Base-by-base conservation (phyloP, 2,888 invertebrate species). In the Ochropleura plecta region DNA sequence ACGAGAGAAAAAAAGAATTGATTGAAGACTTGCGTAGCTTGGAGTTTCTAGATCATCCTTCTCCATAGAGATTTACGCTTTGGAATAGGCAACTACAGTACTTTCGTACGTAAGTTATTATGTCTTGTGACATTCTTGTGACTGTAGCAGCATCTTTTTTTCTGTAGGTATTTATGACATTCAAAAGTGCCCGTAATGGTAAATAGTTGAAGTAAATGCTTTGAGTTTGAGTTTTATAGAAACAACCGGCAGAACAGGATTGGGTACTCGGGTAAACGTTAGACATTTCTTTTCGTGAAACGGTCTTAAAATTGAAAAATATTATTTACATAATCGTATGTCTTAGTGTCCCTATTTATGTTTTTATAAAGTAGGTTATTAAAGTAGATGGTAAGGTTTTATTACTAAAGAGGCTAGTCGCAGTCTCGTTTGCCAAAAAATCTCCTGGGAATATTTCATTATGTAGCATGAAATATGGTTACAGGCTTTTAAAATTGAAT, bases 331-430 rank as follows among this genome's bases (percentile, higher is more conserved):
- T 78, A 78, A 74, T 59, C 44, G 10, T 60, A 69, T 73, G 79
- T 57, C 49, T 73, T 64, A 69, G 68, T 70, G 42, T 16, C 66
- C 60, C 53, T 71, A 48, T 75, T 79, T 60, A 69, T 48, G 59
- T 79, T 78, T 72, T 78, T 82, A 64, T 69, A 68, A 82, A 79
- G 49, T 65, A 68, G 66, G 72, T 73, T 73, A 73, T 65, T 62
- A 68, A 69, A 72, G 59, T 62, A 64, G 44, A 42, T 57, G 55
- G 42, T 75, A 76, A 70, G 74, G 64, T 73, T 71, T 82, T 81
- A 49, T 20, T 10, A 30, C 16, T 53, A 70, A 10, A 57, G 42
- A 44, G 81, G 46, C 51, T 70, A 55, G 70, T 53, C 55, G 40
- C 8, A 46, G 48, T n/a, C 59, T 63, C 73, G 68, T 71, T 70